Evolutionary conservation across 1,140 invertebrate genomes (phyloP).

Genomic region (Camponotus vicinus): DNA sequence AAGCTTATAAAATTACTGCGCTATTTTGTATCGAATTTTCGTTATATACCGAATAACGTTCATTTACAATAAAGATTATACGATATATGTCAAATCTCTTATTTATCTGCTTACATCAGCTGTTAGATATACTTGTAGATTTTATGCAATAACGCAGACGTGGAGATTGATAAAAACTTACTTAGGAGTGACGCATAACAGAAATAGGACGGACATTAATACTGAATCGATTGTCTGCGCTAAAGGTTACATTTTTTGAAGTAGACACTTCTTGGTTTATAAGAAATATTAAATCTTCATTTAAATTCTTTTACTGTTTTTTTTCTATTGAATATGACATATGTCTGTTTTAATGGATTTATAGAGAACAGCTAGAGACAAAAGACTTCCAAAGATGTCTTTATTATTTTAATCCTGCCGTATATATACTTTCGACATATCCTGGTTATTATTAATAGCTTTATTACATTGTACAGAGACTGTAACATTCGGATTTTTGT

Average conservation of each 20-base stretch:
- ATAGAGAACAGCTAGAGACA: not conserved
- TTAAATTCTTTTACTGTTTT: not conserved
- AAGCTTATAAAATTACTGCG: conserved; percentile 4
- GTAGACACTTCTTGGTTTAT: not conserved
- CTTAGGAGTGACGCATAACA: not conserved
- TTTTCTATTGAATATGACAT: not conserved
- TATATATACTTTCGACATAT: not conserved
- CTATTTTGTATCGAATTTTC: not conserved
- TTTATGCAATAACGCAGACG: not conserved
- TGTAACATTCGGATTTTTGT: too few species aligned
- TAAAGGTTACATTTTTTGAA: not conserved
- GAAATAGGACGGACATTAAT: not conserved
- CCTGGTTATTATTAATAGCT: not conserved
- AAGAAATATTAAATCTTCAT: not conserved
- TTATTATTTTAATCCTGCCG: not conserved
- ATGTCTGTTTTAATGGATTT: conserved; percentile 20
- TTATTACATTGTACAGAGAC: not conserved
- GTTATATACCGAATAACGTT: not conserved
- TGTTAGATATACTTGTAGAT: not conserved
- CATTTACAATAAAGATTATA: not conserved
- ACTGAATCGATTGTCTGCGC: not conserved
- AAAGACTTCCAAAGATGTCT: not conserved
- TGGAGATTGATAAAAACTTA: not conserved
- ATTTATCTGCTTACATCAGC: not conserved
- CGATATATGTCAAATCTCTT: not conserved